Conservation (phyloP, 1,140 invertebrate genomes). For the Philopotamus ludificatus region DNA sequence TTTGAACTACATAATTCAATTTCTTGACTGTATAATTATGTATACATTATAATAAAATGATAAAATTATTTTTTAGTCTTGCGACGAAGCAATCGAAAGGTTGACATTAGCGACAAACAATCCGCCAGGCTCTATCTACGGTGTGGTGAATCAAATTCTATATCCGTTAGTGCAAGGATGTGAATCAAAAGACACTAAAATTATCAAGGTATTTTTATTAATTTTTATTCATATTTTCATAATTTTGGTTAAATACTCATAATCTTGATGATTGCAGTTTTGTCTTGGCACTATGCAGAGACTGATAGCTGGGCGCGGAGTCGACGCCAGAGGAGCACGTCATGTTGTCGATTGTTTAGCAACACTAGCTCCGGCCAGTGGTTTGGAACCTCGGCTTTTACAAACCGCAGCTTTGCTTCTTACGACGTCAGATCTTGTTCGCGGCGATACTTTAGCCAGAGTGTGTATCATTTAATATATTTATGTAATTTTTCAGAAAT, state of each 20-base stretch:
- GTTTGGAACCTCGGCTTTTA: constrained; percentile 94
- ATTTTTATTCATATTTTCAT: neutral
- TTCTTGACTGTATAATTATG: too few relatives aligned
- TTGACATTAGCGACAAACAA: constrained; percentile 76
- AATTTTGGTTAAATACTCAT: neutral
- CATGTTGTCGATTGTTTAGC: constrained; percentile 92
- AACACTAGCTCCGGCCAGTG: constrained; percentile 87
- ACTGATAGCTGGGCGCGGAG: constrained; percentile 77
- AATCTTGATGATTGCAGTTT: constrained; percentile 63
- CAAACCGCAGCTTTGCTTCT: constrained; percentile 93
- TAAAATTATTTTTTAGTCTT: constrained; percentile 73
- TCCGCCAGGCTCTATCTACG: constrained; percentile 76
- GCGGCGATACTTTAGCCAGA: constrained; percentile 89
- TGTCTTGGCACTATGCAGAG: constrained; percentile 88
- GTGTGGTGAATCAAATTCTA: constrained; percentile 89
- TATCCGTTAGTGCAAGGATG: constrained; percentile 98
- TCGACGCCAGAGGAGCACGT: constrained; percentile 85
- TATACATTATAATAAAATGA: neutral
- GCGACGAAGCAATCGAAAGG: constrained; percentile 92
- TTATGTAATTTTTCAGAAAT: neutral
- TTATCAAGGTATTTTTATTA: constrained; percentile 72
- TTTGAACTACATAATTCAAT: too few relatives aligned
- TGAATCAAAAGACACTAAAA: constrained; percentile 96
- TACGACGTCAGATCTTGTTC: constrained; percentile 91
- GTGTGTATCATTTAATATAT: constrained; percentile 54